Percentiles rank a stretch among this genome's conserved stretches.
These are phyloP conservation scores for Sebastes schlegelii DNA, from an alignment of 2,113 vertebrate species.

Conservation along the genomic window DNA sequence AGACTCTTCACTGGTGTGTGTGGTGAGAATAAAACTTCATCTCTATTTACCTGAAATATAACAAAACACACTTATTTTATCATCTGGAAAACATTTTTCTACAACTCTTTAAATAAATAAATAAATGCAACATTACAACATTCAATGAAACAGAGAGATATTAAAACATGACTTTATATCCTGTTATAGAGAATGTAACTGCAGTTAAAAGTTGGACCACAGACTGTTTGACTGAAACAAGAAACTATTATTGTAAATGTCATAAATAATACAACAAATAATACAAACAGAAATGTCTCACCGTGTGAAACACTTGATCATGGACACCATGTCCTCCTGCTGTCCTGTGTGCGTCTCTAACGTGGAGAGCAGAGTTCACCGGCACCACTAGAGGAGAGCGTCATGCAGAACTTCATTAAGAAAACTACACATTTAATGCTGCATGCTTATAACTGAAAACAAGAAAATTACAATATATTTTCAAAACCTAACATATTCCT, in stretches of 20 bases:
- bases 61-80: neutral
- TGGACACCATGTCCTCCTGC: neutral
- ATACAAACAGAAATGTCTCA: neutral
- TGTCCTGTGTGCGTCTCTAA: neutral
- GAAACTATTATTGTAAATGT: too few species aligned
- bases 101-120: neutral
- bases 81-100: neutral
- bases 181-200: neutral
- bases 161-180: neutral
- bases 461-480: neutral
- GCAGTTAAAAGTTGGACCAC: neutral
- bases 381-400: neutral
- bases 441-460: neutral
- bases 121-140: neutral
- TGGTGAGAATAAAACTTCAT: neutral
- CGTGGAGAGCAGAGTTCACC: neutral
- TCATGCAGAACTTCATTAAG: neutral
- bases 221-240: neutral
- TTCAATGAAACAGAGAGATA: neutral
- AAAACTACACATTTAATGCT: neutral
- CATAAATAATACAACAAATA: neutral
- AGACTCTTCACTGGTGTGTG: slow-evolving; percentile 75
- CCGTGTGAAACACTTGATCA: neutral
- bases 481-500: neutral
- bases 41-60: neutral